Percentiles rank a stretch among this genome's conserved stretches.
These are phyloP conservation scores for Thamnophis sirtalis DNA, from an alignment of 2,113 vertebrate genomes.

Conservation along the genomic window DNA sequence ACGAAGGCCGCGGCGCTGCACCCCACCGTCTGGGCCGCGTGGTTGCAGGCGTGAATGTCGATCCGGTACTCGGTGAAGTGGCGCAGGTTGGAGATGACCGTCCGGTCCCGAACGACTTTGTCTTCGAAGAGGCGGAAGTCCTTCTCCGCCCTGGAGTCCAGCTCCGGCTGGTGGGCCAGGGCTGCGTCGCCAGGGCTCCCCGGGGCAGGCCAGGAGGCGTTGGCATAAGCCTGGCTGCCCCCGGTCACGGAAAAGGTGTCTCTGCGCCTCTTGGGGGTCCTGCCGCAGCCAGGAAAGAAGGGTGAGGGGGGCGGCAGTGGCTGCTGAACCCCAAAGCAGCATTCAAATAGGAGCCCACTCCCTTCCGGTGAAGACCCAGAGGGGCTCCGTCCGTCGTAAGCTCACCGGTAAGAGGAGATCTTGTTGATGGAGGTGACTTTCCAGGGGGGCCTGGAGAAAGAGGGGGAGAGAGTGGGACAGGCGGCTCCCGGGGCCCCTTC, in stretches of 20 bases:
- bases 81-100: slow-evolving; percentile 64
- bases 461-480: fast-evolving
- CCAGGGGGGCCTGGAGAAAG: slow-evolving; percentile 70
- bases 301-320: not conserved
- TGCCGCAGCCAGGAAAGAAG: not conserved
- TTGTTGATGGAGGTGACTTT: slow-evolving; percentile 75
- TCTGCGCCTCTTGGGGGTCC: slow-evolving; percentile 52
- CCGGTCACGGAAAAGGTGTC: not conserved
- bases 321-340: not conserved
- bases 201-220: fast-evolving
- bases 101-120: slow-evolving; percentile 73
- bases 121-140: slow-evolving; percentile 73
- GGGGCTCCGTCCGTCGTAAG: not conserved
- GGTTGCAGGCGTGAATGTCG: slow-evolving; percentile 81
- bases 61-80: slow-evolving; percentile 81
- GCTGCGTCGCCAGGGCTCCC: not conserved
- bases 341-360: not conserved
- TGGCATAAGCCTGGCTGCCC: not conserved
- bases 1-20: slow-evolving; percentile 79
- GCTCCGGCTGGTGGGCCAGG: fast-evolving
- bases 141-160: not conserved
- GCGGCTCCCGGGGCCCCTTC: no score
- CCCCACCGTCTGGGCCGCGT: slow-evolving; percentile 73
- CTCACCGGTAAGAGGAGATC: slow-evolving; percentile 64
- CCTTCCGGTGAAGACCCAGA: not conserved